Percentiles rank a stretch among this genome's conserved stretches.
Conservation (phyloP, 1,140 invertebrate species). For the Melipona quadrifasciata region DNA sequence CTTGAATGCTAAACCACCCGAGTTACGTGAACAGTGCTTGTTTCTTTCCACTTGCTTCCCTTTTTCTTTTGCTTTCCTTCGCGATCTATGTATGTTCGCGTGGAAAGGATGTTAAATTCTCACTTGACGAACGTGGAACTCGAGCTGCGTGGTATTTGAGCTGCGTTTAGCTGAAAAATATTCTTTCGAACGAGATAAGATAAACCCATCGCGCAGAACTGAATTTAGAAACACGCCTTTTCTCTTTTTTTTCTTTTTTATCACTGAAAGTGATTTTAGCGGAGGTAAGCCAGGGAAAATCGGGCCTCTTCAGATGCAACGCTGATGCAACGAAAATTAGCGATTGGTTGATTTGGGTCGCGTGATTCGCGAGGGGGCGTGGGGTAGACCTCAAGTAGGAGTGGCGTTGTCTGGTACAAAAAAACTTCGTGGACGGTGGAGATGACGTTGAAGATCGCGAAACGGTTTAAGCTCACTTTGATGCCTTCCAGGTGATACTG, state of each 20-base stretch:
- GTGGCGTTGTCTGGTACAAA: too few species aligned
- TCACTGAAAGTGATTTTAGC: too few species aligned
- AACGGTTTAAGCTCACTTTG: neutral
- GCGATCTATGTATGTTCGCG: neutral
- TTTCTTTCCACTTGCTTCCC: neutral
- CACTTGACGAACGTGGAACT: too few species aligned
- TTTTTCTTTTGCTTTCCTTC: neutral
- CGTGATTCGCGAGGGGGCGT: too few species aligned
- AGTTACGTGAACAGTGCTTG: constrained; percentile 23
- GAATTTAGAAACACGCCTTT: neutral
- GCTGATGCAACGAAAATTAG: too few species aligned
- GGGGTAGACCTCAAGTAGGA: too few species aligned
- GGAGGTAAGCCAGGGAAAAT: too few species aligned
- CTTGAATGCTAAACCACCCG: constrained; percentile 24
- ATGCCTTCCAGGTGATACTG: neutral
- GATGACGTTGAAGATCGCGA: neutral
- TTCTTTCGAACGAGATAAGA: neutral
- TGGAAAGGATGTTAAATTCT: neutral
- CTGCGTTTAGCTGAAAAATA: neutral
- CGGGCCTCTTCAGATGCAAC: too few species aligned
- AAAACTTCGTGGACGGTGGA: neutral
- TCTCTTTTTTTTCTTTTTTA: too few species aligned
- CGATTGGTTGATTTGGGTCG: too few species aligned
- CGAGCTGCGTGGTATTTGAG: neutral
- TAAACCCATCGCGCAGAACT: neutral